Base-by-base conservation (phyloP, 2,888 invertebrate species). In the Microplitis manilae region DNA sequence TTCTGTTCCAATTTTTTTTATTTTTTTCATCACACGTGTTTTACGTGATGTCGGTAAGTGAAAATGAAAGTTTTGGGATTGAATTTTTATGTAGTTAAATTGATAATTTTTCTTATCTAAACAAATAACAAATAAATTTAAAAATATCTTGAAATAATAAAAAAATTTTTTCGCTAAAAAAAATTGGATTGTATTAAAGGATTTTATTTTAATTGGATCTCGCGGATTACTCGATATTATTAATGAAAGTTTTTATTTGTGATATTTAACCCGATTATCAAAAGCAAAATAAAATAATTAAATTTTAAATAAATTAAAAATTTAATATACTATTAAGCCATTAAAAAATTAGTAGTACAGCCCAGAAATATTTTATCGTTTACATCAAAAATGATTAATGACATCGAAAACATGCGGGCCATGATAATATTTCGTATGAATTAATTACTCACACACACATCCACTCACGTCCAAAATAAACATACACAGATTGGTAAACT, bases 401-500 rank as follows among this genome's bases (percentile, higher is more conserved):
- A 50, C 13, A 50, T 13, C 50, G 9, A 13, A 50, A 50, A 50
- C 50, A 50, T 50, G 50, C 13, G 50, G 50, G 50, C 5, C 50
- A 9, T 50, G 50, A 50, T 50, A 50, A 50, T 50, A 50, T 50
- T 50, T 50, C 13, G 50, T 50, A 50, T 50, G 50, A 50, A 50
- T 50, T 50, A 50, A 50, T 50, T 50, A 5, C 50, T 50, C 50
- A 50, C 40, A 50, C 40, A 30, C 59, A 15, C 17, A 4, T 7
- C 40, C 59, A 50, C 50, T 50, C 50, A 8, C 50, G 13, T 13
- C 13, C 13, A 50, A 50, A 50, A 50, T 50, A 50, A 65, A 30
- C 13, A 65, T 65, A 30, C 13, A 65, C 65, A 38, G 30, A 65
- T 65, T 65, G 65, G 50, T 50, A 50, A 50, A 50, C 65, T 65